Percentiles rank a stretch among this genome's conserved stretches.
Evolutionary conservation across 2,888 invertebrate genomes (phyloP).

Genomic region (Drosophila gaucha): DNA sequence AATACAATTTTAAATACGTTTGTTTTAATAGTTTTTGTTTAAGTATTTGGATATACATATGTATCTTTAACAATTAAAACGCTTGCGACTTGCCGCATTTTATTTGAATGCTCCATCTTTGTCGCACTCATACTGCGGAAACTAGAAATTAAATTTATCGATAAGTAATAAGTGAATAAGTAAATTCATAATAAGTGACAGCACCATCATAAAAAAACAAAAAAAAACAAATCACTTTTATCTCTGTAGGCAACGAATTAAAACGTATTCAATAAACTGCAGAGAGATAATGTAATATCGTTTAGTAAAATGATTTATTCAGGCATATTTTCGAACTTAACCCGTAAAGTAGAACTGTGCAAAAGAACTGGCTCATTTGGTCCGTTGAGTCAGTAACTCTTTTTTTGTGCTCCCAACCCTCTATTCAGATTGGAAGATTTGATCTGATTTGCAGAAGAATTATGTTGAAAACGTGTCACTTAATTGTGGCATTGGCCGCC

Average conservation of each 20-base stretch:
- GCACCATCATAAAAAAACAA: not conserved
- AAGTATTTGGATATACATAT: not conserved
- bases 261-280: not conserved
- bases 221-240: not conserved
- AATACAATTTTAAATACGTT: conserved; percentile 26
- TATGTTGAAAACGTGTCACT: conserved; percentile 50
- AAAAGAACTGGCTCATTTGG: not conserved
- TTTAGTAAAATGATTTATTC: not conserved
- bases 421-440: conserved; percentile 30
- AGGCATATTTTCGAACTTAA: not conserved
- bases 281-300: not conserved
- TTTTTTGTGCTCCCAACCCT: conserved; percentile 2
- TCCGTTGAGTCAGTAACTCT: conserved; percentile 10
- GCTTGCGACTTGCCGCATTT: not conserved
- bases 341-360: not conserved
- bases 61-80: not conserved
- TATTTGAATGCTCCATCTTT: not conserved
- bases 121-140: not conserved
- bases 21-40: not conserved
- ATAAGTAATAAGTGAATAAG: not conserved
- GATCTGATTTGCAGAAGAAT: conserved; percentile 33
- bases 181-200: not conserved
- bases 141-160: conserved; percentile 14
- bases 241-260: not conserved
- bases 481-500: conserved; percentile 38